These are phyloP conservation scores for Drosophila grimshawi DNA, from an alignment of 1,140 invertebrate genomes.

Conservation along the genomic window DNA sequence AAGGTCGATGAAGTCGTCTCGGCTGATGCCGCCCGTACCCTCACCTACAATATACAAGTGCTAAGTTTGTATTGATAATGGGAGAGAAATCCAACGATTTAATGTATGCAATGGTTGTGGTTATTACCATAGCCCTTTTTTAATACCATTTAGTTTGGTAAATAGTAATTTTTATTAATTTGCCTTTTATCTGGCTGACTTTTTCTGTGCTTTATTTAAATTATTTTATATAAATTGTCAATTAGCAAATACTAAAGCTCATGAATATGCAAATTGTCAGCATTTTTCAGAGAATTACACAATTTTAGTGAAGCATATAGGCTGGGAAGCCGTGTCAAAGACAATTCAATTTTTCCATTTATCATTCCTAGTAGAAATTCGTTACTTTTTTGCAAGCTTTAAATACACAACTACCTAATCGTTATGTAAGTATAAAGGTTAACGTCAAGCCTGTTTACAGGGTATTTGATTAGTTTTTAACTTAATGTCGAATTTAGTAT, in stretches of 20 bases:
- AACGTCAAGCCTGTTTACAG: not conserved
- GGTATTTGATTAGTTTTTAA: not conserved
- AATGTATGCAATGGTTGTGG: conserved; percentile 66
- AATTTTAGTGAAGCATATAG: conserved; percentile 20
- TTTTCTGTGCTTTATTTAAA: conserved; percentile 36
- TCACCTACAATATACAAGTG: conserved; percentile 55
- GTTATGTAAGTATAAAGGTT: not conserved
- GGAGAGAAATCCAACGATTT: conserved; percentile 41
- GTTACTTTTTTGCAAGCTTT: too few species aligned
- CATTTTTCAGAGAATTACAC: conserved; percentile 39
- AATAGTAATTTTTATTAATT: conserved; percentile 66
- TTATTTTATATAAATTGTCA: conserved; percentile 68
- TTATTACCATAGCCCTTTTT: conserved; percentile 16
- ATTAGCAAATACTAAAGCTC: conserved; percentile 81
- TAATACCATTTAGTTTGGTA: conserved; percentile 20
- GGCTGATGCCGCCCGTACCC: conserved; percentile 87
- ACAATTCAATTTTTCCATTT: not conserved
- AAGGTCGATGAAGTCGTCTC: conserved; percentile 92
- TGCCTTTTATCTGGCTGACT: conserved; percentile 56
- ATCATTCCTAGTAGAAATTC: not conserved
- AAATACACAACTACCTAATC: not conserved
- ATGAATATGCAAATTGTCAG: conserved; percentile 76
- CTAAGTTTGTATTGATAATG: conserved; percentile 48
- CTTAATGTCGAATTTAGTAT: not conserved
- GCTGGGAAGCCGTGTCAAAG: not conserved